These are phyloP conservation scores for Drosophila histrio DNA, from an alignment of 2,888 invertebrate genomes.

Conservation along the genomic window DNA sequence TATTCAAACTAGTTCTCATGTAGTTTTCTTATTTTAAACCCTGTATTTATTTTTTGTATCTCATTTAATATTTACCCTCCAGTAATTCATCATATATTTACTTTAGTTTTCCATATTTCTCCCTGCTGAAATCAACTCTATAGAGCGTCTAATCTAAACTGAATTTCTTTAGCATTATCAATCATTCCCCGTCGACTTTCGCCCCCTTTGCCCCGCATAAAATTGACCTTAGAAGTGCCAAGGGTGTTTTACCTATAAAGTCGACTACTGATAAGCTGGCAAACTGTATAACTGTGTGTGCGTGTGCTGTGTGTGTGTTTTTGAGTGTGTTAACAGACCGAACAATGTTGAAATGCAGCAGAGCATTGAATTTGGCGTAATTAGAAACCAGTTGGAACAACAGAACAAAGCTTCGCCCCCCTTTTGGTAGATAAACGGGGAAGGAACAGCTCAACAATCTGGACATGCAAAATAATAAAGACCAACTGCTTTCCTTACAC, in stretches of 20 bases:
- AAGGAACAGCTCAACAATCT: constrained; percentile 24
- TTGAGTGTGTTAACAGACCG: not conserved
- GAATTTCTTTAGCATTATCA: constrained; percentile 48
- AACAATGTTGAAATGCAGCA: constrained; percentile 39
- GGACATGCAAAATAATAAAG: constrained; percentile 55
- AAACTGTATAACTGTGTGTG: not conserved
- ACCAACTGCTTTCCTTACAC: constrained; percentile 52
- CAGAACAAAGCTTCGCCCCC: constrained; percentile 28
- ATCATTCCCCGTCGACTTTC: constrained; percentile 17
- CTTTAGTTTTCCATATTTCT: constrained; percentile 3
- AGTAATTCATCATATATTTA: constrained; percentile 10
- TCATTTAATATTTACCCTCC: not conserved
- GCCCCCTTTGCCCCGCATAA: not conserved
- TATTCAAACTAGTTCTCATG: not conserved
- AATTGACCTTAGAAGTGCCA: constrained; percentile 51
- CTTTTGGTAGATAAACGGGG: constrained; percentile 1
- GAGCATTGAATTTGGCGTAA: constrained; percentile 72
- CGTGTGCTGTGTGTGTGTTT: constrained; percentile 5
- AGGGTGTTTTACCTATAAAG: constrained; percentile 38
- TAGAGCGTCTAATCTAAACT: constrained; percentile 7
- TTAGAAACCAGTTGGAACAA: constrained; percentile 59
- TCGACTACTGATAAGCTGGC: constrained; percentile 44
- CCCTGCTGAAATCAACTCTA: not conserved
- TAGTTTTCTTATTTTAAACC: not conserved
- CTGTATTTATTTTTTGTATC: not conserved